A percentile compares a stretch with the other conserved stretches of the same genome.
These are phyloP conservation scores for Seriola dumerili DNA, from an alignment of 2,113 vertebrate species.

Conservation along the genomic window DNA sequence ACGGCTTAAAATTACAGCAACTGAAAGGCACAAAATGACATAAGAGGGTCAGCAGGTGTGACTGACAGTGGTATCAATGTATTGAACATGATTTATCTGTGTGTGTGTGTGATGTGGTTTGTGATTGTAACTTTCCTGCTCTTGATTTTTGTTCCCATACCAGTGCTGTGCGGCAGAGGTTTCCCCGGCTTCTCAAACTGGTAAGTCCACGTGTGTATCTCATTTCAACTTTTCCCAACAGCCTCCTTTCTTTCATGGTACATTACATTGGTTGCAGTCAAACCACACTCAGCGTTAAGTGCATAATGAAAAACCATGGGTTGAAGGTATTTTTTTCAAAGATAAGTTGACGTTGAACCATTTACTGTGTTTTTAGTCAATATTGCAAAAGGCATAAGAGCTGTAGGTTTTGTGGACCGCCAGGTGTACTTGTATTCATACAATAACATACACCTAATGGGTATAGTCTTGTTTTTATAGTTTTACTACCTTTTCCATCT, in stretches of 20 bases:
- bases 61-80: constrained; percentile 23
- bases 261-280: not conserved
- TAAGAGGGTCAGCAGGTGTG: constrained; percentile 34
- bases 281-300: not conserved
- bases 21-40: constrained; percentile 7
- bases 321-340: not conserved
- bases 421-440: too few species aligned
- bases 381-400: too few species aligned
- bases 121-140: constrained; percentile 35
- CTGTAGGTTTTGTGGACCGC: too few species aligned
- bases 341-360: not conserved
- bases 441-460: too few species aligned
- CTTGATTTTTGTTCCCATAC: constrained; percentile 65
- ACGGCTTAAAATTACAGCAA: constrained; percentile 20
- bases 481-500: not conserved
- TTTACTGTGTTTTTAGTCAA: too few species aligned
- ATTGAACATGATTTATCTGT: constrained; percentile 6
- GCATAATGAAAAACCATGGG: not conserved
- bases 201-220: constrained; percentile 78
- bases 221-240: not conserved
- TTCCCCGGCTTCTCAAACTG: constrained; percentile 92
- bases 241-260: not conserved
- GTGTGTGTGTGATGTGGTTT: not conserved
- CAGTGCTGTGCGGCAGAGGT: constrained; percentile 90
- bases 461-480: too few species aligned